Evolutionary conservation across 2,797 vertebrate species (phyloP), one percentile per base, ranked within the genome.

Genomic region (Artibeus lituratus): DNA sequence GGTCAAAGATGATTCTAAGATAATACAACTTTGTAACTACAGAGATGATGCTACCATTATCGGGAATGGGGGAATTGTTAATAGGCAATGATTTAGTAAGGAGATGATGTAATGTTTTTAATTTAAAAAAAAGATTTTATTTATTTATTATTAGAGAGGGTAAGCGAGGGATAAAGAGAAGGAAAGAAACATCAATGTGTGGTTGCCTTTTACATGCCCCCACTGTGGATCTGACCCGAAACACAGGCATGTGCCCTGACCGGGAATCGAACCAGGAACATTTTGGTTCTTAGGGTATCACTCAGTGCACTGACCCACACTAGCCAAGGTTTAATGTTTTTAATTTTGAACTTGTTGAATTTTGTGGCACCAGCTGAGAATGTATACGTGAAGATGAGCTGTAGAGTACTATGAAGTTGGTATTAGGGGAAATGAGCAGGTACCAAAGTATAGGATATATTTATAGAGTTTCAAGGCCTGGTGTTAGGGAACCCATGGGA

Each of bases 361-460:
- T 95, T 95, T 90, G 47, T 84, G 44, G 10, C 29, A 3, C 42
- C 10, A 44, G 24, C 81, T 93, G n/a, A 95, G n/a, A 94, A 78
- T 92, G n/a, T 37, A 80, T 67, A 86, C 39, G 53, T 62, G n/a
- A 72, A 77, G 49, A 55, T 53, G 39, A 96, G 15, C 39, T 92
- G 59, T 42, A 22, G 14, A 67, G 57, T 83, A 14, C 51, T 89
- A 0, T 84, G 55, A 73, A 57, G 44, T 39, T 82, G 29, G 14
- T 73, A 47, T 90, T 76, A 83, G 83, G 78, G 77, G n/a, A 93
- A 67, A 74, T 42, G 82, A 88, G 19, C 57, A 92, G 78, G 70
- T 65, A 44, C 57, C 77, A n/a, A 93, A 73, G 19, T 49, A 2
- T 12, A 86, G 80, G 21, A 5, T 85, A 4, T 65, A 47, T 87